Evolutionary conservation across 2,888 invertebrate species (phyloP).

Genomic region (Tuta absoluta): DNA sequence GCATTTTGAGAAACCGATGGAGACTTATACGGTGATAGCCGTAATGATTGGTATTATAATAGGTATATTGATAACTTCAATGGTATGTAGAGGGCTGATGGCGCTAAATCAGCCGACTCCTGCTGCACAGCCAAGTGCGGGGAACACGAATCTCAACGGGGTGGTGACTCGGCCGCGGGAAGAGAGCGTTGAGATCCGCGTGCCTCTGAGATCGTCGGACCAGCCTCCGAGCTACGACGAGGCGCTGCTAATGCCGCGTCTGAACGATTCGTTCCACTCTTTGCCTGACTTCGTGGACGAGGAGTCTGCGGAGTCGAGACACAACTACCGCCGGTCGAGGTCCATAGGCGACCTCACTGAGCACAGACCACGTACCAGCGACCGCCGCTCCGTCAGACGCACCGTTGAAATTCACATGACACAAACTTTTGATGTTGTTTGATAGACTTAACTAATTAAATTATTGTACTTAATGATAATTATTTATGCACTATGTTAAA

Average conservation of each 20-base stretch:
- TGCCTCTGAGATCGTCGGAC: constrained; percentile 63
- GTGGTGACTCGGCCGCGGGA: constrained; percentile 47
- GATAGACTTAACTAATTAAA: constrained; percentile 31
- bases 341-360: constrained; percentile 75
- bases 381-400: constrained; percentile 68
- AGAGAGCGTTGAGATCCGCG: constrained; percentile 61
- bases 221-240: constrained; percentile 88
- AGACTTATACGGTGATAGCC: constrained; percentile 80
- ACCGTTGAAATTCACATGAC: constrained; percentile 46
- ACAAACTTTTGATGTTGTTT: constrained; percentile 11
- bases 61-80: constrained; percentile 78
- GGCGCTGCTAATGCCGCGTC: constrained; percentile 86
- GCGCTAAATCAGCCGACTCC: constrained; percentile 62
- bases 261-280: constrained; percentile 83
- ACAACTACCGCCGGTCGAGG: constrained; percentile 64
- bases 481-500: not conserved
- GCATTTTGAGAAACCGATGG: constrained; percentile 69
- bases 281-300: constrained; percentile 72
- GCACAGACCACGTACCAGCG: constrained; percentile 55
- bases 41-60: constrained; percentile 77
- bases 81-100: constrained; percentile 79
- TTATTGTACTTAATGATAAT: not conserved
- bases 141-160: constrained; percentile 66
- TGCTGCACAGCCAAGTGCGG: constrained; percentile 57
- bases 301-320: constrained; percentile 52